These are phyloP conservation scores for Gymnarchus niloticus DNA, from an alignment of 2,113 vertebrate species.

Conservation along the genomic window DNA sequence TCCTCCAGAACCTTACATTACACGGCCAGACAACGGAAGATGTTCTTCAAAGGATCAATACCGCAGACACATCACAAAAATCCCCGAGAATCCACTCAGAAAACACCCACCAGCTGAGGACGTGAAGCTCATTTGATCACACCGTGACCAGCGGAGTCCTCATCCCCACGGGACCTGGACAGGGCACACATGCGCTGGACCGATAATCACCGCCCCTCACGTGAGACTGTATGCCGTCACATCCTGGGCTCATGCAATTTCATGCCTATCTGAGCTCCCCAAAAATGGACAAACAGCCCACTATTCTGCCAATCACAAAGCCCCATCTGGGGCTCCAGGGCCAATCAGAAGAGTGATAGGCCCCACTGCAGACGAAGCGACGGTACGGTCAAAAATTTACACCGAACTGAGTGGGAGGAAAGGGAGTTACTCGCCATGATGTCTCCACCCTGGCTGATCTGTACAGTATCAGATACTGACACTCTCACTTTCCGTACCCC, in stretches of 20 bases:
- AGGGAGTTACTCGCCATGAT: too few species aligned
- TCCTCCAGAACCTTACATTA: neutral
- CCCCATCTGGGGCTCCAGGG: conserved; percentile 1
- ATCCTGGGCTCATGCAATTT: conserved; percentile 33
- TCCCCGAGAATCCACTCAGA: neutral
- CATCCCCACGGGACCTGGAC: neutral
- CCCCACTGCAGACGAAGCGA: neutral
- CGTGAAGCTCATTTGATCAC: neutral
- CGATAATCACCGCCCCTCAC: conserved; percentile 25
- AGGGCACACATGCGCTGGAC: conserved; percentile 5
- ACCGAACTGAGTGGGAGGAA: neutral
- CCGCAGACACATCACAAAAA: neutral
- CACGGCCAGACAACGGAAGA: neutral
- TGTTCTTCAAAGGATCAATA: neutral
- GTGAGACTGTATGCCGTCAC: neutral
- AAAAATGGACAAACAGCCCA: conserved; percentile 19
- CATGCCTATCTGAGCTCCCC: conserved; percentile 30
- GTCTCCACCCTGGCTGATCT: too few species aligned
- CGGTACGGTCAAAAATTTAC: neutral
- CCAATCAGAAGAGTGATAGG: conserved; percentile 14
- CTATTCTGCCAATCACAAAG: conserved; percentile 32
- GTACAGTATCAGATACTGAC: neutral
- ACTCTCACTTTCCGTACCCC: too few species aligned
- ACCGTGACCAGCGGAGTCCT: neutral
- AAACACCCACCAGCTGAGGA: neutral